Evolutionary conservation across 92 coral and sea anemone genomes (phyloP), one percentile per base, ranked within the genome.

Genomic region (Palythoa grandis): DNA sequence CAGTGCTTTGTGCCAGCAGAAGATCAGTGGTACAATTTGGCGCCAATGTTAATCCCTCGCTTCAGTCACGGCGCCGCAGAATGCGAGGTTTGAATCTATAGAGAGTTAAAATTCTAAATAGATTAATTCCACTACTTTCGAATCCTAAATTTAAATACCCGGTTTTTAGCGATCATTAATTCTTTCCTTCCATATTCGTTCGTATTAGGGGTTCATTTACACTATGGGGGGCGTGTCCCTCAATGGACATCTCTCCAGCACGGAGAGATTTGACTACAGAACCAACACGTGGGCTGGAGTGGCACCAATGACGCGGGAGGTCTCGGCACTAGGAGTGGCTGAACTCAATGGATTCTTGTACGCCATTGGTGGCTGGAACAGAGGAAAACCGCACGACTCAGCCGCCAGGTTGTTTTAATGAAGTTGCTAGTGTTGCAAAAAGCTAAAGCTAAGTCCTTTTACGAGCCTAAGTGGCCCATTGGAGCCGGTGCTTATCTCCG

Each of bases 11-110:
- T 97, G 15, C 98, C 99, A 25, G 61, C 92, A 20, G 89, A 89
- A 39, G 92, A 93, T 83, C 93, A 91, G 54, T 97, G 99, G 99
- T 97, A 88, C 92, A 95, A 94, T 78, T 86, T 97, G 74, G 92
- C 99, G 73, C 94, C 99, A 8, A 97, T 97, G 99, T 56, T 94
- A 69, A 95, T 93, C 16, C 98, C 96, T 53, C 93, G 99, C 79
- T 97, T 95, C 68, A 97, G 99, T 79, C 99, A 97, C 88, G 99
- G 99, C 4, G 98, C 96, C 0, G 99, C 94, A 11, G 90, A 90
- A 75, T 94, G 95, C 54, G 98, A 94, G 85, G 85, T 80, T 63
- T 22, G 69, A 17, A 8, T 23, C 50, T 43, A 43, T 24, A n/a
- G 8, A 61, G 19, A 17, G 67, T 3, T 5, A 24, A 60, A 60